Evolutionary conservation across 2,888 invertebrate species (phyloP).

Genomic region (Cyclophora punctaria): DNA sequence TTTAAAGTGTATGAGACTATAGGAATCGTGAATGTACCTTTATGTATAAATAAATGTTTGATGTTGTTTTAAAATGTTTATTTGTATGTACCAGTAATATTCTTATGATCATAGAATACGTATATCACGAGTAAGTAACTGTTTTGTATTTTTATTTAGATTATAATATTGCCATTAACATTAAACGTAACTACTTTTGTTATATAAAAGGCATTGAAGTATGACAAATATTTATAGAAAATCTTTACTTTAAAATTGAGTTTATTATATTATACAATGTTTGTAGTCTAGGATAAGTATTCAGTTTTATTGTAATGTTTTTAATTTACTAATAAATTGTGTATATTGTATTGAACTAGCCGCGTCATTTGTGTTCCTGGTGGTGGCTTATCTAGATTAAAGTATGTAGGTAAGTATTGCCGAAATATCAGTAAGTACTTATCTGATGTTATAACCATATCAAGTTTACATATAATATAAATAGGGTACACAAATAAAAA

Average conservation of each 20-base stretch:
- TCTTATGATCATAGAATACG: constrained; percentile 2
- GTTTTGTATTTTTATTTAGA: too few relatives aligned
- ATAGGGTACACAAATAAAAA: constrained; percentile 9
- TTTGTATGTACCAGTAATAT: constrained; percentile 10
- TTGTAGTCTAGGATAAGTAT: constrained; percentile 12
- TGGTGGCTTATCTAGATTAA: too few relatives aligned
- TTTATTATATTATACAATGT: constrained; percentile 15
- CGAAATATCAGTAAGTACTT: too few relatives aligned
- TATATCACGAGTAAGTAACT: not conserved
- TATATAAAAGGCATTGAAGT: too few relatives aligned
- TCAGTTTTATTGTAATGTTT: constrained; percentile 31
- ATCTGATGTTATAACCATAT: too few relatives aligned
- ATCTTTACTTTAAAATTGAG: constrained; percentile 1
- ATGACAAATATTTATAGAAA: too few relatives aligned
- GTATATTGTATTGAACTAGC: constrained; percentile 6
- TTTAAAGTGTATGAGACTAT: constrained; percentile 52
- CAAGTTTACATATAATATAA: too few relatives aligned
- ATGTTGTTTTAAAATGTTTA: constrained; percentile 16
- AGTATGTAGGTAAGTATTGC: too few relatives aligned
- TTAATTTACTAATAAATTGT: constrained; percentile 36
- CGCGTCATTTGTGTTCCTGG: too few relatives aligned
- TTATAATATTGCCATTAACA: too few relatives aligned
- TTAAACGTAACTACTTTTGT: too few relatives aligned
- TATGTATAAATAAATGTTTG: constrained; percentile 37
- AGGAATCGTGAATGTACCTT: constrained; percentile 37